These are phyloP conservation scores for Hydriomena furcata DNA, from an alignment of 2,888 invertebrate genomes.

Conservation along the genomic window DNA sequence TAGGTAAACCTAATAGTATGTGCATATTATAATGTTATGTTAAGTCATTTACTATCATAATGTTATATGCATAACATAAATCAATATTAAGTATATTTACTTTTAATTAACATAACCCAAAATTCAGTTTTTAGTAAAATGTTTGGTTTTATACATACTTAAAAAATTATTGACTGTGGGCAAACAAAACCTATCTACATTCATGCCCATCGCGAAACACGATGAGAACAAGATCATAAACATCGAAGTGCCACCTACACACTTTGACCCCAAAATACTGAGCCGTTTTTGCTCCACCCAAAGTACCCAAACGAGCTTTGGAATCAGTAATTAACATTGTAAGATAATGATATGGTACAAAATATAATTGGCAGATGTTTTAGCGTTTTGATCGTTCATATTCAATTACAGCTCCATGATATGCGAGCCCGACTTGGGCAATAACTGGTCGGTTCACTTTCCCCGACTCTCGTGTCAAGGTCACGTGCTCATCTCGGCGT, in stretches of 20 bases:
- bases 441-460: slow-evolving; percentile 78
- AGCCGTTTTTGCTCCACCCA: slow-evolving; percentile 19
- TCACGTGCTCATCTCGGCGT: slow-evolving; percentile 54
- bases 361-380: slow-evolving; percentile 26
- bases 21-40: neutral
- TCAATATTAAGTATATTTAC: too few species aligned
- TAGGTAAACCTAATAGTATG: too few species aligned
- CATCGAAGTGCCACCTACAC: slow-evolving; percentile 20
- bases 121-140: too few species aligned
- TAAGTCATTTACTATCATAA: too few species aligned
- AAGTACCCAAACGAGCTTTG: slow-evolving; percentile 4
- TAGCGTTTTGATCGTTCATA: slow-evolving; percentile 22
- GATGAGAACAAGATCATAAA: slow-evolving; percentile 8
- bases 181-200: neutral
- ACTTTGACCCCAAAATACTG: slow-evolving; percentile 20
- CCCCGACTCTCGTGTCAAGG: slow-evolving; percentile 75
- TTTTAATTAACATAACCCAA: too few species aligned
- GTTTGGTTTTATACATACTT: too few species aligned
- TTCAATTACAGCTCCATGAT: slow-evolving; percentile 21
- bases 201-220: neutral
- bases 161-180: too few species aligned
- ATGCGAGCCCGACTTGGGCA: slow-evolving; percentile 60
- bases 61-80: slow-evolving; percentile 1
- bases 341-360: slow-evolving; percentile 26
- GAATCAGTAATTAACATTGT: slow-evolving; percentile 19